Conservation (phyloP, 2,797 vertebrate species). For the Premnoplex brunnescens region DNA sequence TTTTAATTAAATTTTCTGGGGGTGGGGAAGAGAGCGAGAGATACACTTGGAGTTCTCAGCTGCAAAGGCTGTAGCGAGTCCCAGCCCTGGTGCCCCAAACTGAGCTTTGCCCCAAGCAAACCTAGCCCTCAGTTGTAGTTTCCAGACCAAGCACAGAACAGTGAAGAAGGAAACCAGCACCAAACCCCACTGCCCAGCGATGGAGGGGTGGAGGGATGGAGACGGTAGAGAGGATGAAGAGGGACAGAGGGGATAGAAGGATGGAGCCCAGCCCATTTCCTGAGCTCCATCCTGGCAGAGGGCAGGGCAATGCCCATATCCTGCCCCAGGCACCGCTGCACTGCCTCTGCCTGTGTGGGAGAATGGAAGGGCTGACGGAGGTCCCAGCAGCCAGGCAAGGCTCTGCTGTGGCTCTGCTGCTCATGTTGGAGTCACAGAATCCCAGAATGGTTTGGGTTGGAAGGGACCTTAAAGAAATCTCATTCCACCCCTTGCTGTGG, state of each 20-base stretch:
- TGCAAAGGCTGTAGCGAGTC: not conserved
- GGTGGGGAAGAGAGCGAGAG: constrained; percentile 19
- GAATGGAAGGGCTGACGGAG: fast-evolving
- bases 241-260: not conserved
- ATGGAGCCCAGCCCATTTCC: not conserved
- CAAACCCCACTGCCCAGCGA: fast-evolving
- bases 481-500: fast-evolving
- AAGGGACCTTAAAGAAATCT: not conserved
- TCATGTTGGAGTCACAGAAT: not conserved
- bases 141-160: not conserved
- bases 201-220: not conserved
- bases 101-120: not conserved
- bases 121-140: fast-evolving
- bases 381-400: not conserved
- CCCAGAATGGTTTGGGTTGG: not conserved
- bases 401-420: not conserved
- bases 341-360: not conserved
- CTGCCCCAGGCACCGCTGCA: not conserved
- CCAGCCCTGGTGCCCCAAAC: not conserved
- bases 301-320: not conserved
- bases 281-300: not conserved
- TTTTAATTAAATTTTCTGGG: constrained; percentile 71
- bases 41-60: not conserved
- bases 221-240: too few species aligned
- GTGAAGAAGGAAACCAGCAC: not conserved